Evolutionary conservation across 2,113 vertebrate genomes (phyloP), one percentile per base, ranked within the genome.

Genomic region (Fulmarus glacialis): DNA sequence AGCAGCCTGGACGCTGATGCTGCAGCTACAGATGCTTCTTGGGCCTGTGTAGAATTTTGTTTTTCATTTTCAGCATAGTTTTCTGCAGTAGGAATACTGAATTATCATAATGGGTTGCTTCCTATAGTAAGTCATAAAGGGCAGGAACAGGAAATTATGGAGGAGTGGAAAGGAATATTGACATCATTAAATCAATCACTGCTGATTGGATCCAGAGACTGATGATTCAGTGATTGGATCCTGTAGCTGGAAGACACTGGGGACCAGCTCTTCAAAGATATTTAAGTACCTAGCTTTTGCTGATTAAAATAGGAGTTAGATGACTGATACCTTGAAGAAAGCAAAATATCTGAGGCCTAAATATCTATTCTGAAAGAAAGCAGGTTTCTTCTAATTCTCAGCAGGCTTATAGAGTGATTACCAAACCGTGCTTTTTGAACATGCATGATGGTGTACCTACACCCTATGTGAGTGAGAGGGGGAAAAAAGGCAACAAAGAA

Each of bases 131-230:
- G 94, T 77, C 87, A 86, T 82, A 74, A 95, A 96, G 94, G 91
- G 59, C 79, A 97, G 87, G 89, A 74, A 93, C 93, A 93, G 95
- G 95, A 97, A 95, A 95, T 94, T 83, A 67, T 59, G 93, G 84
- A 93, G 87, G 96, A 96, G 94, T 96, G 93, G 91, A 93, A 95
- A 85, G 78, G 89, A 96, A 96, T 96, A 96, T 91, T 96, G 95
- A 96, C 95, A 93, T 94, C 93, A 94, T 97, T 97, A 97, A 97
- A 95, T 96, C 95, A 95, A 94, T 97, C 97, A 97, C 71, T 95
- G 74, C 89, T 97, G 96, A 97, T 95, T 96, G 96, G 96, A 92
- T 53, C 95, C 87, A 95, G 82, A 50, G 87, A 10, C 82, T 95
- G 89, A 97, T 96, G 93, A 95, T 90, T 40, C 38, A 38, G 84